These are phyloP conservation scores for Therioaphis trifolii DNA, from an alignment of 2,888 invertebrate species.

Conservation along the genomic window DNA sequence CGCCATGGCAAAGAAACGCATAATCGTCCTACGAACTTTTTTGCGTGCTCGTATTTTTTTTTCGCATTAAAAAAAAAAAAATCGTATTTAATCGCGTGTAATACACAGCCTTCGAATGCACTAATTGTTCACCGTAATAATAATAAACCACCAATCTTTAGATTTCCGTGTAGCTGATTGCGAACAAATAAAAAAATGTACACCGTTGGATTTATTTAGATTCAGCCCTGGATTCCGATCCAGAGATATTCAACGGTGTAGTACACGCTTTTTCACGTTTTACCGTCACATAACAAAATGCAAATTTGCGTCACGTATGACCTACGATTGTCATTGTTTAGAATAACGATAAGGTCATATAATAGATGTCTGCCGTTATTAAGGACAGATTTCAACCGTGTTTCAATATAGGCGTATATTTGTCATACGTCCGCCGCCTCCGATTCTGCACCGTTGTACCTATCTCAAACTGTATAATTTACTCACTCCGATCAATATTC, in stretches of 20 bases:
- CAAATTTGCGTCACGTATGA: conserved; percentile 43
- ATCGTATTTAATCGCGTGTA: too few species aligned
- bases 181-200: too few species aligned
- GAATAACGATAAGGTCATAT: conserved; percentile 43
- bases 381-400: neutral
- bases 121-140: too few species aligned
- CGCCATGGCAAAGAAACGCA: too few species aligned
- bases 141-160: too few species aligned
- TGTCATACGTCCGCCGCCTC: neutral
- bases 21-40: too few species aligned
- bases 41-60: too few species aligned
- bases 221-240: neutral
- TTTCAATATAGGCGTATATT: conserved; percentile 18
- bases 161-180: too few species aligned
- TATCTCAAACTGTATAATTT: neutral
- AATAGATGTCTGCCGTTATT: conserved; percentile 27
- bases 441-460: conserved; percentile 17
- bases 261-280: conserved; percentile 8
- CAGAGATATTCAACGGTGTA: neutral
- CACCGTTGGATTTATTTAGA: neutral
- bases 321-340: conserved; percentile 58
- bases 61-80: too few species aligned
- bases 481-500: conserved; percentile 11
- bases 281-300: conserved; percentile 24
- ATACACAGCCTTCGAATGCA: too few species aligned